Base-by-base conservation (phyloP, 2,888 invertebrate genomes). In the Blomia tropicalis region DNA sequence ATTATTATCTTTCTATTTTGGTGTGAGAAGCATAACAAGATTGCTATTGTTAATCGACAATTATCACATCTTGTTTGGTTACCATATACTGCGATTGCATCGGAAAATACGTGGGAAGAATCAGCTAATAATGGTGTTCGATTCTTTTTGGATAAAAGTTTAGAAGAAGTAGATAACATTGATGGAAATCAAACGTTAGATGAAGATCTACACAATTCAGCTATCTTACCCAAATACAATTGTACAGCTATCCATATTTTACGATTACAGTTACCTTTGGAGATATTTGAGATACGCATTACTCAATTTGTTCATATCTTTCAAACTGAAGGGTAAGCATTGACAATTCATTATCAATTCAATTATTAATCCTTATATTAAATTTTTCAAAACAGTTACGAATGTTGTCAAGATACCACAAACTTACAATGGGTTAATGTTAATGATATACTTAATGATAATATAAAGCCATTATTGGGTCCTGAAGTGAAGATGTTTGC, bases 401-500 rank as follows among this genome's bases (percentile, higher is more conserved):
- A 58, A 25, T 64, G 64, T 30, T 64, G 64, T 27, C 44, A 60
- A 61, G 14, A 25, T 14, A 61, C 44, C 5, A 44, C 54, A 25
- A 22, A 43, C n/a, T 31, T 65, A 0, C 19, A 30, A 7, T 65
- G 65, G 65, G 25, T 41, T 22, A 19, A 51, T 14, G 30, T 43
- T 7, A 43, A 60, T 5, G 59, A 63, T 30, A 29, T 63, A 2
- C 19, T 51, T 5, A 30, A 25, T 29, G 47, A 56, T 25, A 51
- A 54, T 23, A 19, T 59, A 4, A 22, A 23, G 23, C 29, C 60
- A 41, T n/a, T 65, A 14, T 65, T 64, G 65, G 65, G 63, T 7
- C 65, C 65, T 14, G 65, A 65, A 31, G 56, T 65, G 1, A 19
- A 22, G 14, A 23, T 53, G n/a, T 62, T 65, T 19, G 19, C 23